These are phyloP conservation scores for Manduca sexta DNA, from an alignment of 1,140 invertebrate species.

Conservation along the genomic window DNA sequence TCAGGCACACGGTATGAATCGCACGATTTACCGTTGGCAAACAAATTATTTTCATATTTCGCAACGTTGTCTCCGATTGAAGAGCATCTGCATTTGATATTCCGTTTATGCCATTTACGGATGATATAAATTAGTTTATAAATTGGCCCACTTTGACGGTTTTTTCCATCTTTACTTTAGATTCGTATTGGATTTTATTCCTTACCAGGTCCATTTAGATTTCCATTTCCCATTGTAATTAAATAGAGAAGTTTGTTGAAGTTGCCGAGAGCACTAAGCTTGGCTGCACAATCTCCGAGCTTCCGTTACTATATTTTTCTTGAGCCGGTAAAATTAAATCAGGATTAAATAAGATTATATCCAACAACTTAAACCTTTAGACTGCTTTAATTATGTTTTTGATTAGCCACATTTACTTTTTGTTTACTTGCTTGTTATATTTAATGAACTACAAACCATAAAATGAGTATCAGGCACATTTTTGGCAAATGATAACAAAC, in stretches of 20 bases:
- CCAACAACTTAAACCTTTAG: constrained; percentile 2
- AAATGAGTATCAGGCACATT: no score
- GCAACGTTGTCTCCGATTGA: not conserved
- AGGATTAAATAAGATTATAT: constrained; percentile 11
- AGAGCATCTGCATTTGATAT: constrained; percentile 15
- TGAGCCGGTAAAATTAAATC: constrained; percentile 9
- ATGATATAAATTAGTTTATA: constrained; percentile 52
- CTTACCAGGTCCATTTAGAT: constrained; percentile 45
- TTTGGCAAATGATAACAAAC: no score
- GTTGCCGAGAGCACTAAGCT: constrained; percentile 11
- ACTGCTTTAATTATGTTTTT: constrained; percentile 2
- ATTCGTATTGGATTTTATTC: constrained; percentile 43
- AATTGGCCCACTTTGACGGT: constrained; percentile 34
- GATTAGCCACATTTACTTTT: not conserved
- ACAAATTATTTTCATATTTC: not conserved
- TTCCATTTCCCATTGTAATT: constrained; percentile 56
- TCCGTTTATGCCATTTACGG: constrained; percentile 37
- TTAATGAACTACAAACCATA: no score
- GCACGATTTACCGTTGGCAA: no score
- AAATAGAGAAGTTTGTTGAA: constrained; percentile 52
- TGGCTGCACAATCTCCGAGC: constrained; percentile 8
- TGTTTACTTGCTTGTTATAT: not conserved
- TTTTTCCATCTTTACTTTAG: constrained; percentile 22
- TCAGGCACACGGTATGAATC: no score
- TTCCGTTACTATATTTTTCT: constrained; percentile 13